Evolutionary conservation across 2,113 vertebrate genomes (phyloP), one percentile per base, ranked within the genome.

Genomic region (Numenius arquata): DNA sequence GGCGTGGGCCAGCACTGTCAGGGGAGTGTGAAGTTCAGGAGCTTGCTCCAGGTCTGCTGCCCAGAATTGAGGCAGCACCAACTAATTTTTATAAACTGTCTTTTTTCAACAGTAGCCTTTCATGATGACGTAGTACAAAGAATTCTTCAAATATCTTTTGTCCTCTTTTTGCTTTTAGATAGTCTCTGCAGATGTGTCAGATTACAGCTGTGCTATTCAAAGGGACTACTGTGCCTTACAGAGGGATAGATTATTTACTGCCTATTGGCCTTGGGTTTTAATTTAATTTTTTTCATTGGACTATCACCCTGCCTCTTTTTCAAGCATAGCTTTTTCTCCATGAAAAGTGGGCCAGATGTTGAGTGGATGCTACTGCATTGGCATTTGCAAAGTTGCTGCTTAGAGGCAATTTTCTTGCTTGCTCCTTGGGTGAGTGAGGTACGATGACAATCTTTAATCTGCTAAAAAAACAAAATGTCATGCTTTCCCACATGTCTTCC

Each of bases 111-210:
- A 45, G 50, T 36, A 81, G 15, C 43, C 17, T 48, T 70, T 66
- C 48, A 19, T 1, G 8, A 20, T 48, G 41, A 41, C 0, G 0
- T 56, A 45, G 22, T 26, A 34, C 0, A 1, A 50, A 10, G 3
- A 36, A 40, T 78, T 83, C 41, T 75, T 85, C 65, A 81, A 48
- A 15, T 68, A 12, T 18, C 5, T 91, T 88, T 77, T n/a, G 8
- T 78, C 45, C 8, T 43, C 40, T 58, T 86, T 50, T 53, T 67
- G n/a, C 52, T 92, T 47, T 77, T 21, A 34, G 43, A 78, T 85
- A 52, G 75, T 56, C 52, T 27, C 38, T 71, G 74, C 30, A 41
- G 68, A 34, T 68, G 17, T 83, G 62, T 81, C 43, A 65, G 43
- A n/a, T 71, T 89, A 38, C 5, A 18, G 26, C 29, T 72, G 29